A percentile compares a stretch with the other conserved stretches of the same genome.
Evolutionary conservation across 2,888 invertebrate species (phyloP).

Genomic region (Brassicogethes aeneus): DNA sequence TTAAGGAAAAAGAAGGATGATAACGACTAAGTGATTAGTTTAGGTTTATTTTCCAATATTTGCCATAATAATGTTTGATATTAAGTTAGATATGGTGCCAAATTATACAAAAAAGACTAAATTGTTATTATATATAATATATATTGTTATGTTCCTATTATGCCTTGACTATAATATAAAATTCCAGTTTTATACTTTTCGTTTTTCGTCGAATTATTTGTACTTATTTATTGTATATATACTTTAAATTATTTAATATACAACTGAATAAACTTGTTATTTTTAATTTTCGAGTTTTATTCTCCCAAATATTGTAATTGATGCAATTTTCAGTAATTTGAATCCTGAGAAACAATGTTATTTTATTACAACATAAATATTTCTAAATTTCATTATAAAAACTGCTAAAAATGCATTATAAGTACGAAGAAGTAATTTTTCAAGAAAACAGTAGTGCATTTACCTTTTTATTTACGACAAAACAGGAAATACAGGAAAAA

Average conservation of each 20-base stretch:
- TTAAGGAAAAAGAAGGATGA: slow-evolving; percentile 80
- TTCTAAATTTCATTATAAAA: too few species aligned
- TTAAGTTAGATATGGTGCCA: background rate
- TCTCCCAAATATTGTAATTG: background rate
- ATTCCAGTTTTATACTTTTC: slow-evolving; percentile 1
- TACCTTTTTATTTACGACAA: too few species aligned
- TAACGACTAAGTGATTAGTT: slow-evolving; percentile 24
- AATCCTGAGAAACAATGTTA: too few species aligned
- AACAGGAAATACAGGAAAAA: too few species aligned
- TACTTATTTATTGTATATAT: slow-evolving; percentile 11
- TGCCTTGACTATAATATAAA: background rate
- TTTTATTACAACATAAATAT: too few species aligned
- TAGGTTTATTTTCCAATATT: background rate
- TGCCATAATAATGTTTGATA: background rate
- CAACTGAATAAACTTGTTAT: background rate
- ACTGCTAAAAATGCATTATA: too few species aligned
- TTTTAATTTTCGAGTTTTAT: background rate
- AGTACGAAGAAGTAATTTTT: too few species aligned
- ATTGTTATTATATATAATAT: too few species aligned
- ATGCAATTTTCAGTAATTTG: too few species aligned
- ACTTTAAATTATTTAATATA: slow-evolving; percentile 11
- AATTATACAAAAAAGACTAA: slow-evolving; percentile 1
- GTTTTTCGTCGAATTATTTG: slow-evolving; percentile 10
- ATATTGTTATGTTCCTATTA: slow-evolving; percentile 3
- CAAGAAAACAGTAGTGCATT: too few species aligned